Evolutionary conservation across 2,888 invertebrate species (phyloP).

Genomic region (Elaeidobius kamerunicus): DNA sequence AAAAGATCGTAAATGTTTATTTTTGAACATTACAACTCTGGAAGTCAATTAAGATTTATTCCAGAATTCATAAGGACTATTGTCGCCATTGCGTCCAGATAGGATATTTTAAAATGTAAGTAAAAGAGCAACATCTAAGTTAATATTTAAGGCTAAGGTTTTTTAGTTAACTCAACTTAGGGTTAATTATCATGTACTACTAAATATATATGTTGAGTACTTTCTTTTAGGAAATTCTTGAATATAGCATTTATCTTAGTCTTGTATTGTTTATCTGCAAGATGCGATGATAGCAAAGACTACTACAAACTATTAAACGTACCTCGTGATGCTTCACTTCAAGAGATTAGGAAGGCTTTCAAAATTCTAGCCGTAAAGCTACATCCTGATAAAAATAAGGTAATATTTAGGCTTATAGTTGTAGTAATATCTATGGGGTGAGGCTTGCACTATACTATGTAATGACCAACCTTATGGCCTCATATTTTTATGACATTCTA

Average conservation of each 20-base stretch:
- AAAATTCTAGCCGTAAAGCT: constrained; percentile 66
- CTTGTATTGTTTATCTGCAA: not conserved
- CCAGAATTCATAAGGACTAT: constrained; percentile 5
- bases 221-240: constrained; percentile 16
- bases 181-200: no score
- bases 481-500: no score
- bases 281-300: constrained; percentile 32
- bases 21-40: constrained; percentile 13
- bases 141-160: no score
- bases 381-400: constrained; percentile 70
- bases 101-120: constrained; percentile 7
- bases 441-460: no score
- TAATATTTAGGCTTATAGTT: no score
- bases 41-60: constrained; percentile 3
- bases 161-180: no score
- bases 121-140: no score
- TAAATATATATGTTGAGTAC: not conserved
- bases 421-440: no score
- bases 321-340: constrained; percentile 59
- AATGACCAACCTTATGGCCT: no score
- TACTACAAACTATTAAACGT: constrained; percentile 52
- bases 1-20: constrained; percentile 13
- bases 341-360: constrained; percentile 70
- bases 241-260: constrained; percentile 3
- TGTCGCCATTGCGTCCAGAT: not conserved